Evolutionary conservation across 2,888 invertebrate species (phyloP).

Genomic region (Caenorhabditis wallacei): DNA sequence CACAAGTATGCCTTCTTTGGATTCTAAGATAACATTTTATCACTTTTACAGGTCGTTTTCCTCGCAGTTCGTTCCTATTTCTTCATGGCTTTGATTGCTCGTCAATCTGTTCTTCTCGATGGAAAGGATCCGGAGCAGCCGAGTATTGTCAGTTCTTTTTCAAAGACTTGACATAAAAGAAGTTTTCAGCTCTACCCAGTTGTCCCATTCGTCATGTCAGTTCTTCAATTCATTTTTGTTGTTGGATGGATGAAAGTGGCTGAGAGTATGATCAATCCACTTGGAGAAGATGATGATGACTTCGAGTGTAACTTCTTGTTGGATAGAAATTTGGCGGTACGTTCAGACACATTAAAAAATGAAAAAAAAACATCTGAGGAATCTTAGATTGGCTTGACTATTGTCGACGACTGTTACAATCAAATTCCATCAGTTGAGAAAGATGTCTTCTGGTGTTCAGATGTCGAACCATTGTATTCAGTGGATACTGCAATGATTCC

Average conservation of each 20-base stretch:
- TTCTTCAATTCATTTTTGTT: constrained; percentile 78
- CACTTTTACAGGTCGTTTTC: constrained; percentile 77
- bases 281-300: constrained; percentile 81
- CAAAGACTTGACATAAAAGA: neutral
- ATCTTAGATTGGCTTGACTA: constrained; percentile 68
- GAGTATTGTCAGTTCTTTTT: constrained; percentile 45
- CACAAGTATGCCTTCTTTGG: constrained; percentile 68
- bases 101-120: constrained; percentile 77
- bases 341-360: neutral
- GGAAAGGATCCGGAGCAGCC: constrained; percentile 68
- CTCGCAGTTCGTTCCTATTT: constrained; percentile 81
- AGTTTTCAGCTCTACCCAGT: constrained; percentile 72
- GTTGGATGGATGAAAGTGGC: constrained; percentile 82
- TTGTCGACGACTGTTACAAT: constrained; percentile 75
- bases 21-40: neutral
- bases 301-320: constrained; percentile 77
- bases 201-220: constrained; percentile 80
- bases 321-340: constrained; percentile 72
- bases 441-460: constrained; percentile 73
- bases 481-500: constrained; percentile 73
- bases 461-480: constrained; percentile 71
- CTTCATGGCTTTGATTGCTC: constrained; percentile 77
- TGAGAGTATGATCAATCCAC: constrained; percentile 79
- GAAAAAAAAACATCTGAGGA: neutral
- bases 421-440: constrained; percentile 67